Base-by-base conservation (phyloP, 1,140 invertebrate species). In the Calephelis virginiensis region DNA sequence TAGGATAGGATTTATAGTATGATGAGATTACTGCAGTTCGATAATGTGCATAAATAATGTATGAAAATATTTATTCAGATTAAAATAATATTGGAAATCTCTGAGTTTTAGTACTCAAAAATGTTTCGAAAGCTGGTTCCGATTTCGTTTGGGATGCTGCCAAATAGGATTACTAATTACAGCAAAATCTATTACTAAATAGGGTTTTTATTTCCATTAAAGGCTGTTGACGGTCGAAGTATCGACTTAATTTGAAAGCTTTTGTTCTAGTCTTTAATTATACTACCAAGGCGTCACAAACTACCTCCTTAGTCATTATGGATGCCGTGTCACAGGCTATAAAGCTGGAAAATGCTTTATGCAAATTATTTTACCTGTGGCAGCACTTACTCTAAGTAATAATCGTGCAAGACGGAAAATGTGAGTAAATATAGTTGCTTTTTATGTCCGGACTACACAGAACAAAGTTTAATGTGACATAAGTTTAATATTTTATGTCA, bases 291-390 rank as follows among this genome's bases (percentile, higher is more conserved):
- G 82, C 81, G 85, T 86, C 80, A 75, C 81, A 75, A 82, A 83
- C 81, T 79, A 78, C 76, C 80, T 83, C 76, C 80, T 81, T 70
- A 79, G 77, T 81, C 78, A 85, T 85, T 85, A 87, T 76, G 80
- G 76, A 82, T 87, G 83, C 74, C 85, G 83, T 87, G 85, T 82
- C 80, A 72, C 63, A 70, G 74, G 76, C 77, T 72, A 85, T 85
- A 85, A 87, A 84, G 71, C 71, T 73, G 69, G 74, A 70, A 80
- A 83, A 84, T 80, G 76, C 77, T 84, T 87, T 84, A 86, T 86
- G 84, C 82, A 82, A 86, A 85, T 83, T 79, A 80, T 83, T 83
- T 80, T 75, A 80, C 74, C 67, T 70, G 62, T 72, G 72, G 66
- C 76, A 70, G 71, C 77, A 70, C 71, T 70, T 63, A 69, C 74